phyloP scores from a whole-genome alignment of 2,797 vertebrate genomes.

The Poeciliopsis infans region DNA sequence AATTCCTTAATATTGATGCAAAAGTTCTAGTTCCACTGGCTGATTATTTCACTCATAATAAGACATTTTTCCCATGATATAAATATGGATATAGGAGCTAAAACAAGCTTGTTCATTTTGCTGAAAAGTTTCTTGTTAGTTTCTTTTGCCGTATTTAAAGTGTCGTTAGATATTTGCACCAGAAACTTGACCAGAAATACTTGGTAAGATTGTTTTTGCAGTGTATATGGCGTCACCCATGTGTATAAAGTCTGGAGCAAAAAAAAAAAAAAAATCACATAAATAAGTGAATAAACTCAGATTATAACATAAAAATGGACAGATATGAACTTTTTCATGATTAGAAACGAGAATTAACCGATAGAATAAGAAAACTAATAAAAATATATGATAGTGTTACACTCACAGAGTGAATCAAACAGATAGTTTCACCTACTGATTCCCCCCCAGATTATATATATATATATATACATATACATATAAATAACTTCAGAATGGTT shows the following conservation, averaged over 20 bases:
- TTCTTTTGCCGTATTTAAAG: too few relatives aligned
- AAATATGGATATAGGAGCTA: too few relatives aligned
- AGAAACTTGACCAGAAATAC: too few relatives aligned
- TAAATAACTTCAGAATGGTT: conserved; percentile 8
- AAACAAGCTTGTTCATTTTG: too few relatives aligned
- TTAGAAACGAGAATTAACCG: neutral
- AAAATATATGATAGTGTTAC: conserved; percentile 21
- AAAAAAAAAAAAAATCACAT: neutral
- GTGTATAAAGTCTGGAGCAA: neutral
- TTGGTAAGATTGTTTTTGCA: too few relatives aligned
- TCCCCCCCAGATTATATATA: neutral
- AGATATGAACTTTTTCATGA: neutral
- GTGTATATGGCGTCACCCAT: neutral
- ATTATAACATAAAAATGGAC: neutral
- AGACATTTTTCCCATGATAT: too few relatives aligned
- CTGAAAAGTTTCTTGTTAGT: too few relatives aligned
- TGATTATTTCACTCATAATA: too few relatives aligned
- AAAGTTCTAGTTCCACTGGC: too few relatives aligned
- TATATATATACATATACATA: too few relatives aligned
- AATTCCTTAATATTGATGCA: too few relatives aligned
- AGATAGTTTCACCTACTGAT: neutral
- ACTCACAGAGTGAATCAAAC: conserved; percentile 73
- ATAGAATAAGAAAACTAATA: neutral
- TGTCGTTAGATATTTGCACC: too few relatives aligned
- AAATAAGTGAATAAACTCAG: neutral